Evolutionary conservation across 2,113 vertebrate species (phyloP).

Genomic region (Eudorcas thomsonii): DNA sequence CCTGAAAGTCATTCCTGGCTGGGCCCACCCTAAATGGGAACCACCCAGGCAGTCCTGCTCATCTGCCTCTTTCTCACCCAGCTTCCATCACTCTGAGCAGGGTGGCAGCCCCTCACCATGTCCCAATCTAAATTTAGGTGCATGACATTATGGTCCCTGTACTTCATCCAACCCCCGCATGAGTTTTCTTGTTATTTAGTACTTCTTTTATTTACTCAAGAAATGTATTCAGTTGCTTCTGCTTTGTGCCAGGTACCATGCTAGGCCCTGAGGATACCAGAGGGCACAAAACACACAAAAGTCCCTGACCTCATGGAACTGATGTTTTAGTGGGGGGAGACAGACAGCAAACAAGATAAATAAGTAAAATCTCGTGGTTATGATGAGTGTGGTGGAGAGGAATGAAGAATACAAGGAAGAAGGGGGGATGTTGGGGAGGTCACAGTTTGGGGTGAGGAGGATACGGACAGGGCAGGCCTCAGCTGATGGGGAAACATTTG

Average conservation of each 20-base stretch:
- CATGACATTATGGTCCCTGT: neutral
- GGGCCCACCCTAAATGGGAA: neutral
- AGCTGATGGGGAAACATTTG: neutral
- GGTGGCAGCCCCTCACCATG: neutral
- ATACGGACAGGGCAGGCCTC: neutral
- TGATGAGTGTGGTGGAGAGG: neutral
- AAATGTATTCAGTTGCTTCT: neutral
- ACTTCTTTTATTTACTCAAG: neutral
- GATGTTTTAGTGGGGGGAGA: neutral
- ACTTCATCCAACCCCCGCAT: neutral
- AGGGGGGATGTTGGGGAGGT: neutral
- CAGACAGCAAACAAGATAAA: neutral
- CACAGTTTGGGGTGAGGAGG: neutral
- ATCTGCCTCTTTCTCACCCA: neutral
- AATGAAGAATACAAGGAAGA: neutral
- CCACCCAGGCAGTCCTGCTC: neutral
- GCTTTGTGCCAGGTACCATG: neutral
- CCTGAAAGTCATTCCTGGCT: neutral
- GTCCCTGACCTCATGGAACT: neutral
- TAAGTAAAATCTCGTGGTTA: neutral
- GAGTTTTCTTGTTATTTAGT: neutral
- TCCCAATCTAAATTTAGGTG: neutral
- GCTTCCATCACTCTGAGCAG: neutral
- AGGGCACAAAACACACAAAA: neutral
- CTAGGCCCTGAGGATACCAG: neutral